Conservation (phyloP, 2,113 vertebrate genomes). For the Camarhynchus parvulus region DNA sequence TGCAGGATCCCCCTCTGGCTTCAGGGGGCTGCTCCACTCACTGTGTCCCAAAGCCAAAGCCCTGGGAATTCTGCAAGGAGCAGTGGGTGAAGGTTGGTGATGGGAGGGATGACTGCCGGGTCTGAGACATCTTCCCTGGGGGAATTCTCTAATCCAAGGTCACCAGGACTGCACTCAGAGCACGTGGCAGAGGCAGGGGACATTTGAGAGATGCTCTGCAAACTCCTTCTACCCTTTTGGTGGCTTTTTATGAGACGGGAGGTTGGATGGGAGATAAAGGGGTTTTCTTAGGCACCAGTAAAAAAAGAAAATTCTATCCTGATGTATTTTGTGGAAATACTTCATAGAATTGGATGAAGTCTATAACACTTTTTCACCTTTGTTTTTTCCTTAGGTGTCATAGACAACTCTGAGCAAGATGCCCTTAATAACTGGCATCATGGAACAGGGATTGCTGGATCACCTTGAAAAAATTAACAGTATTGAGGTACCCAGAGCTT, state of each 20-base stretch:
- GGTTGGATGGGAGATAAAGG: background rate
- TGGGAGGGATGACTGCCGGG: background rate
- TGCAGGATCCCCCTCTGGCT: background rate
- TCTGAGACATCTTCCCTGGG: background rate
- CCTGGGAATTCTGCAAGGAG: background rate
- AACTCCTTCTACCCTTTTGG: background rate
- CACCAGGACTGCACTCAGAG: background rate
- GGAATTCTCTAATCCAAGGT: background rate
- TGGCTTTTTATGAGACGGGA: background rate
- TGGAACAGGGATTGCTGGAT: background rate
- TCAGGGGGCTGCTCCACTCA: background rate
- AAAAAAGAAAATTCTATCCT: background rate
- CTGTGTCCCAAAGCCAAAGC: rapidly evolving
- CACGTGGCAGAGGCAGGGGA: background rate
- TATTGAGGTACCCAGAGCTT: background rate
- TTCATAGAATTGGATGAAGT: background rate
- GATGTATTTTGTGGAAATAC: background rate
- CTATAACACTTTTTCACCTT: background rate
- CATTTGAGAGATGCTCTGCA: rapidly evolving
- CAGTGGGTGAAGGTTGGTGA: rapidly evolving
- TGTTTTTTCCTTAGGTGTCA: background rate
- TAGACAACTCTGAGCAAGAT: background rate
- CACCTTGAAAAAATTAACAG: background rate
- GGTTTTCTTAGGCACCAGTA: background rate
- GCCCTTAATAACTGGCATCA: rapidly evolving